Evolutionary conservation across 2,888 invertebrate genomes (phyloP), one percentile per base, ranked within the genome.

Genomic region (Linnaemya tessellans): DNA sequence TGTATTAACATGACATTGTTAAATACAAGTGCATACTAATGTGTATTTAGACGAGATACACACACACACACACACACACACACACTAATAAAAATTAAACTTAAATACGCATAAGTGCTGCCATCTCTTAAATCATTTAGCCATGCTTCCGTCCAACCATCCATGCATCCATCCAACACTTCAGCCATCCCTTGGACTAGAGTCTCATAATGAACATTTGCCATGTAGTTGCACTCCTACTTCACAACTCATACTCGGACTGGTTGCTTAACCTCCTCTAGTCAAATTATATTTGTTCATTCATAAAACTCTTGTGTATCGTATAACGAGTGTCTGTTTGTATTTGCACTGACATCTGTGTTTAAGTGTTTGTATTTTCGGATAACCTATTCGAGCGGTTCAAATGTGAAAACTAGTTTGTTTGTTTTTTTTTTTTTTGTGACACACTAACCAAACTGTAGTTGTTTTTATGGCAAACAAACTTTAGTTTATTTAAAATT

Each of bases 211-310:
- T 82, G 77, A 82, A 77, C 77, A 82, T 64, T 77, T 77, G 49
- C 70, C 70, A 75, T 82, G 77, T 65, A 25, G 54, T 64, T 41
- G 43, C 51, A 49, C 46, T 25, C 15, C 25, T 65, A 43, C 22
- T 67, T 56, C n/a, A 67, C 49, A 43, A 41, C 41, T 62, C 38
- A 70, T 60, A 71, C 43, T 62, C 30, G 22, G 30, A 13, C 46
- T 43, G 5, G 25, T 18, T 49, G 46, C 18, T 20, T 60, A 51
- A 79, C 22, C 11, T 70, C 71, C 71, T 80, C 73, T 62, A 78
- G 80, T 85, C 82, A 62, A 82, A 82, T 82, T 62, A 43, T 75
- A 75, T 71, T 82, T 80, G 79, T 75, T 75, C 82, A 73, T 73
- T 73, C 65, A 78, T 73, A 65, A 82, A 82, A 56, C 71, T 71